Base-by-base conservation (phyloP, 2,888 invertebrate genomes). In the Agriopis aurantiaria region DNA sequence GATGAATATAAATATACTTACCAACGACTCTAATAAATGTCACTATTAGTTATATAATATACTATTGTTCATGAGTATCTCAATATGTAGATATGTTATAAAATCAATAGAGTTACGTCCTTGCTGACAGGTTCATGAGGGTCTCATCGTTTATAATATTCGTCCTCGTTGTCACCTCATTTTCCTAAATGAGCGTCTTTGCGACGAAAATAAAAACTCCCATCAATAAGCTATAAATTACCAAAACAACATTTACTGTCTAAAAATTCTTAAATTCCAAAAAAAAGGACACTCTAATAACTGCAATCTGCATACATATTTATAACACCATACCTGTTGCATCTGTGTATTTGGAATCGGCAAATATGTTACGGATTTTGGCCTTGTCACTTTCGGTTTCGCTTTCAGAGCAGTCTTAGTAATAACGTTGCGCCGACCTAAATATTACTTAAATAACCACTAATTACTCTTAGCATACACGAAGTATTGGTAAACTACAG, bases 311-410 rank as follows among this genome's bases (percentile, higher is more conserved):
- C n/a, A 33, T 33, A 33, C 1, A 33, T 33, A 33, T 33, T 3
- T n/a, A 48, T 48, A 46, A 46, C 48, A 12, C 48, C 5, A 33
- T 23, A 46, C 46, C 46, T 11, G 33, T 53, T 23, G 53, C 23
- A 33, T 33, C 33, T 33, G 46, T 62, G 14, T 62, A 62, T 45
- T 62, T 23, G n/a, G 53, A 52, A 62, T 23, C 23, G 43, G 53
- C 53, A 77, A 77, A 75, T 73, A 74, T 66, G 75, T 69, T 68
- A 71, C 65, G 43, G 68, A 73, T 76, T 70, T 68, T 14, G 71
- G 62, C 71, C 69, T 74, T 76, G 62, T 80, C 77, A 76, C 85
- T 84, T 85, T 85, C 80, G 79, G 80, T 84, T 85, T 84, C 83
- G 78, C 80, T 84, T 85, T 83, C 81, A 65, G 79, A 79, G 69